Base-by-base conservation (phyloP, 2,888 invertebrate species). In the Netelia virgata region DNA sequence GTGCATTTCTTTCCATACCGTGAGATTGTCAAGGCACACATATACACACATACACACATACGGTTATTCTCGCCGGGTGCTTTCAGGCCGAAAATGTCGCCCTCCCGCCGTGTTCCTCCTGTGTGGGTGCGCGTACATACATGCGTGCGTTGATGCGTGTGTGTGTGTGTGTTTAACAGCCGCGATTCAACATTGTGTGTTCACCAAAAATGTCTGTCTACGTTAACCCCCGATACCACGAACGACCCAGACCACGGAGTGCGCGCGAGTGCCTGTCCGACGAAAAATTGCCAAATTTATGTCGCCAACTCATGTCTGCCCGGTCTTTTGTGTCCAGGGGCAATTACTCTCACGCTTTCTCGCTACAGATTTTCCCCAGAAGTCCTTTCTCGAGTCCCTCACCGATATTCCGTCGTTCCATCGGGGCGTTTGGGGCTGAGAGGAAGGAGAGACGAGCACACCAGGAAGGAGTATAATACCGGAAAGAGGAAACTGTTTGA, bases 251-350 rank as follows among this genome's bases (percentile, higher is more conserved):
- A 73, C 63, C 63, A 68, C 72, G 47, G 55, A 14, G 36, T 11
- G n/a, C 1, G 41, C 47, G 14, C 74, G 59, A 47, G 57, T 64
- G 36, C 36, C 36, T 36, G 6, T 6, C 36, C 36, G 73, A 68
- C 79, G 79, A 87, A 83, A 86, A 89, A 89, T 88, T 83, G 83
- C 14, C 77, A 57, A 86, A 90, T 90, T 90, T 89, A 90, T 89
- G 61, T 85, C 61, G 50, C 55, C 57, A 28, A 59, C 59, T 73
- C 59, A 36, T 41, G 57, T 74, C 78, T 83, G 41, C 75, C 63
- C 68, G 41, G 59, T 68, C 50, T 41, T 85, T 82, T 86, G 77
- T 68, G 78, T 63, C 55, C 23, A 11, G 73, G 74, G 55, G 77
- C 85, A 86, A 88, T 88, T 88, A 83, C 84, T 86, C 85, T 83